phyloP scores from a whole-genome alignment of 2,797 vertebrate species.

The Momotus momota region DNA sequence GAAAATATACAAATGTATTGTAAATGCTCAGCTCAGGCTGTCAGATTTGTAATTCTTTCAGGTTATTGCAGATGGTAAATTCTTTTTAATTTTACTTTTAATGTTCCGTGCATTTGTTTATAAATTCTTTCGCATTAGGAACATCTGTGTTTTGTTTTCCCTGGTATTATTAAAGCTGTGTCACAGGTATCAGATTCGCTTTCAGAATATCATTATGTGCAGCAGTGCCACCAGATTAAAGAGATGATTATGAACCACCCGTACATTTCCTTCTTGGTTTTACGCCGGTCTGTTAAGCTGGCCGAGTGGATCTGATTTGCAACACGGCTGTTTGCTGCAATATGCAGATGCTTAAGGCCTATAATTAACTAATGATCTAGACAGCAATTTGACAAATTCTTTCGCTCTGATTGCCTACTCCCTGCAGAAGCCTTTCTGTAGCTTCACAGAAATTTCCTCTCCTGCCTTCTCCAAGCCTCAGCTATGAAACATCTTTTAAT shows the following conservation, averaged over 20 bases:
- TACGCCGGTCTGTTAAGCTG: background rate
- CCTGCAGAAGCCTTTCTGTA: background rate
- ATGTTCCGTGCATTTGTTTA: background rate
- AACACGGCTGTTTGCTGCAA: background rate
- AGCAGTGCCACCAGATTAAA: background rate
- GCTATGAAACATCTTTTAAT: background rate
- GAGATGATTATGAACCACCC: background rate
- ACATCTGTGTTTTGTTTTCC: slow-evolving; percentile 22
- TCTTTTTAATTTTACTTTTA: background rate
- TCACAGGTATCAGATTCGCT: background rate
- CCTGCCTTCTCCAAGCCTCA: background rate
- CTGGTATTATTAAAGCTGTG: background rate
- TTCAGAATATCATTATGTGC: background rate
- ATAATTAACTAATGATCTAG: slow-evolving; percentile 40
- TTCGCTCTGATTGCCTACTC: background rate
- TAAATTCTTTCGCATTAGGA: background rate
- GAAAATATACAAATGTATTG: background rate
- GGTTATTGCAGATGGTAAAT: background rate
- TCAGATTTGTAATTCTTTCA: background rate
- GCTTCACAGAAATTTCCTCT: background rate
- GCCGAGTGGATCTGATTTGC: background rate
- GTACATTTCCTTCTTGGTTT: background rate
- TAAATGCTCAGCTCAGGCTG: background rate
- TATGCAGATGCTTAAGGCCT: background rate
- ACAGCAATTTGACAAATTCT: background rate